Conservation (phyloP, 92 coral and sea anemone genomes). For the Palythoa heliodiscus region DNA sequence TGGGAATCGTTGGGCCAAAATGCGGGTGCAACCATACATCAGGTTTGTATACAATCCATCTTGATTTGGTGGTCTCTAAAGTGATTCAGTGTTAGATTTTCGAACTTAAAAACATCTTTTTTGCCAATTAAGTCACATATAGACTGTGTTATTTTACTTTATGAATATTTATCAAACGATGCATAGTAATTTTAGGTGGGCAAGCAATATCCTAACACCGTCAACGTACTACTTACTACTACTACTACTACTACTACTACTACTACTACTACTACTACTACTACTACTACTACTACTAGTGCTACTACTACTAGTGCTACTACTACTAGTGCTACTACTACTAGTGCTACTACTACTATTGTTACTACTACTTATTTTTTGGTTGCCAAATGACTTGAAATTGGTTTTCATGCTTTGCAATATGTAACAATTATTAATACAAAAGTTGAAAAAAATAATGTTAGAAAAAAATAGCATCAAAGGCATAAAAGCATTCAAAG, state of each 20-base stretch:
- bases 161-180: neutral
- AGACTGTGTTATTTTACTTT: constrained; percentile 32
- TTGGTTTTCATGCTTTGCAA: too few species aligned
- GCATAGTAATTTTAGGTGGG: constrained; percentile 33
- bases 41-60: neutral
- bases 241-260: neutral
- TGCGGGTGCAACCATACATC: too few species aligned
- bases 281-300: neutral
- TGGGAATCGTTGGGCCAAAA: too few species aligned
- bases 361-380: too few species aligned
- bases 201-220: neutral
- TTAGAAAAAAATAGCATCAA: too few species aligned
- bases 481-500: too few species aligned
- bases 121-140: neutral
- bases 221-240: neutral
- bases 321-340: too few species aligned
- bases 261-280: constrained; percentile 4
- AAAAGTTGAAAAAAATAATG: too few species aligned
- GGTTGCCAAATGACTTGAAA: too few species aligned
- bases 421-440: too few species aligned
- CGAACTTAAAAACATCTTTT: neutral
- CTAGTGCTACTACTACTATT: too few species aligned
- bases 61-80: neutral
- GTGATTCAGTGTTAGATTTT: neutral
- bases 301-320: too few species aligned